Base-by-base conservation (phyloP, 2,113 vertebrate species). In the Piprites chloris region DNA sequence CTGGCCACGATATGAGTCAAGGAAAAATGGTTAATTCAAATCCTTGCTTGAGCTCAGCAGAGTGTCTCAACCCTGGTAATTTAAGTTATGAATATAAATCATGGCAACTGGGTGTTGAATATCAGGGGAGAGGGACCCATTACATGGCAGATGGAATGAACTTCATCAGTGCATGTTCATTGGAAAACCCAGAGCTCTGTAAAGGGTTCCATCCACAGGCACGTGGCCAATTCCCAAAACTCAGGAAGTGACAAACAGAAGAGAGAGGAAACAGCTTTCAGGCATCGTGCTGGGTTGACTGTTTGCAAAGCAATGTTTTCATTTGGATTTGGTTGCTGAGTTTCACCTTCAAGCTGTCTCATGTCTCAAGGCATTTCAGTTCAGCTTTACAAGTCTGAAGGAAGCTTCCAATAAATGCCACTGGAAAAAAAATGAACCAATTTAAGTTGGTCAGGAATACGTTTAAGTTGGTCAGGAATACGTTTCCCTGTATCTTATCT, bases 401-500 rank as follows among this genome's bases (percentile, higher is more conserved):
- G 76, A 32, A 47, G 23, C 35, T 92, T 77, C 69, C 35, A 75
- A 68, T 75, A 89, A 62, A 46, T 15, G 12, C 17, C 72, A 27
- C n/a, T 58, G 88, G 62, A 42, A 42, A 93, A 80, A 80, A 86
- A 83, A 61, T 2, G 17, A 76, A 20, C 33, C 42, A 44, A 44
- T 72, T 55, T 63, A 76, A 90, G 35, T 63, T 67, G 72, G 88
- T 67, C 19, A 82, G 74, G 91, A 87, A 59, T 66, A 41, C 35
- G 39, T 41, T 89, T 93, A 76, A 90, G 35, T 63, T 67, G 72
- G 88, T 67, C 19, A 82, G 74, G 91, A 87, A 59, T 66, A 41
- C 35, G 39, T 41, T 89, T 93, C 82, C 67, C 42, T 52, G 32
- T 79, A 72, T 92, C 88, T 96, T 95, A 95, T 95, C 86, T 93